These are phyloP conservation scores for rat (Rattus norvegicus) DNA, from an alignment of 2,113 vertebrate species.

Conservation along the genomic window GRCr8 NC_086019.1:212390001-212390500, in stretches of 20 bases:
- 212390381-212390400: not conserved
- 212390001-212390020: not conserved
- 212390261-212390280: not conserved
- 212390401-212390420: not conserved
- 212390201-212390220: not conserved
- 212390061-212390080: not conserved
- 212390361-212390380: not conserved
- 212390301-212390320: not conserved
- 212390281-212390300: not conserved
- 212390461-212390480: not conserved
- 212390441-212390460: not conserved
- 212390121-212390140: not conserved
- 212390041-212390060: not conserved
- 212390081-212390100: not conserved
- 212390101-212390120: not conserved
- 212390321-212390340: not conserved
- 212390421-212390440: not conserved
- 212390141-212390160: not conserved
- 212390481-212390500: not conserved
- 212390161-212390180: not conserved
- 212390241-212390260: not conserved
- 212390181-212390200: not conserved
- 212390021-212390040: not conserved
- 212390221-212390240: not conserved
- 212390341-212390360: not conserved